Evolutionary conservation across 2,113 vertebrate species (phyloP).

Genomic region (Podarcis muralis): DNA sequence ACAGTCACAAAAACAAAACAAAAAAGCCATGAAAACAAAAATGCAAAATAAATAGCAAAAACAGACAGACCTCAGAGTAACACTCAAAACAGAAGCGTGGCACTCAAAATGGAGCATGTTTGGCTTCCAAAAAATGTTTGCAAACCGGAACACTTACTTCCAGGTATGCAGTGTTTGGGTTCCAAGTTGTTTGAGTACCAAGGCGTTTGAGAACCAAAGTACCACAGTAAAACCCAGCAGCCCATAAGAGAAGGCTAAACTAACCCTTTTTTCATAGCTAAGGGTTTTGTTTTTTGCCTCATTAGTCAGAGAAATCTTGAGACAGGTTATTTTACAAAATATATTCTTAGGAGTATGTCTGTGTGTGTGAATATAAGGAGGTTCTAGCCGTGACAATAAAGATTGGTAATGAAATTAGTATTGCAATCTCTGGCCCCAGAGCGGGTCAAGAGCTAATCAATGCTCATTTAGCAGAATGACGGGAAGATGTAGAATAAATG

Average conservation of each 20-base stretch:
- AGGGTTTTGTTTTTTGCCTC: neutral
- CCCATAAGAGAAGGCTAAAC: neutral
- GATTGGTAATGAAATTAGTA: slow-evolving; percentile 57
- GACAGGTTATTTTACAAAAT: neutral
- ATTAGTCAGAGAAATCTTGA: neutral
- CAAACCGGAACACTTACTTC: too few relatives aligned
- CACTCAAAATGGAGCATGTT: too few relatives aligned
- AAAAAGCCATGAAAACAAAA: too few relatives aligned
- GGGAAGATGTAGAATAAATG: slow-evolving; percentile 56
- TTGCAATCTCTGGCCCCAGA: slow-evolving; percentile 47
- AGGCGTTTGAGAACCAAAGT: too few relatives aligned
- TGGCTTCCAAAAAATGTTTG: too few relatives aligned
- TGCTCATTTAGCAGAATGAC: slow-evolving; percentile 62
- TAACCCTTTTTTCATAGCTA: neutral
- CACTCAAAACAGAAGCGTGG: too few relatives aligned
- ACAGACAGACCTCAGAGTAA: too few relatives aligned
- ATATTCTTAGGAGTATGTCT: neutral
- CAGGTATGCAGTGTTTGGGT: too few relatives aligned
- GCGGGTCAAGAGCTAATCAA: slow-evolving; percentile 61
- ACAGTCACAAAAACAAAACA: too few relatives aligned
- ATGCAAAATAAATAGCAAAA: too few relatives aligned
- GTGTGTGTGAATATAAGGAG: slow-evolving; percentile 1
- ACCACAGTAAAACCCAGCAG: neutral
- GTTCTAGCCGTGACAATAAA: slow-evolving; percentile 45
- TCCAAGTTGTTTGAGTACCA: too few relatives aligned